Conservation (phyloP, 2,113 vertebrate species). For the Oceanites oceanicus region DNA sequence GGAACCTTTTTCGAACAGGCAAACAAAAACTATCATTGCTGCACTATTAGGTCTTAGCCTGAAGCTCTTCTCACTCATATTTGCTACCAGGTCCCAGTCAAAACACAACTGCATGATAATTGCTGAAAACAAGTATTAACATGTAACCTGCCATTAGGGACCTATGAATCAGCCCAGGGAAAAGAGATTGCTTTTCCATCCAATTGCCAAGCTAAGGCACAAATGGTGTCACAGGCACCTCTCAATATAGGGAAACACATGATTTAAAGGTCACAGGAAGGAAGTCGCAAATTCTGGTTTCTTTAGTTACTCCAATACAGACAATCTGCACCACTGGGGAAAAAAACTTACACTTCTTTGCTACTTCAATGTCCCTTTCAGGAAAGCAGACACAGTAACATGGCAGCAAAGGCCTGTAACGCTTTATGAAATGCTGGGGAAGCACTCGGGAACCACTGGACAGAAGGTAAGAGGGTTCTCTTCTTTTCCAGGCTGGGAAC, state of each 20-base stretch:
- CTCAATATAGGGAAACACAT: not conserved
- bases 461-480: not conserved
- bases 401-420: not conserved
- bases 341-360: not conserved
- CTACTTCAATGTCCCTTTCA: not conserved
- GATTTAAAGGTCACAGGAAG: not conserved
- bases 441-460: rapidly evolving
- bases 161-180: not conserved
- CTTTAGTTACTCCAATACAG: not conserved
- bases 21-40: not conserved
- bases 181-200: not conserved
- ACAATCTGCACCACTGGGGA: not conserved
- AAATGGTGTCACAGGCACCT: not conserved
- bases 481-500: not conserved
- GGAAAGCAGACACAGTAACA: not conserved
- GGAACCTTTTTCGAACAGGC: not conserved
- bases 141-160: not conserved
- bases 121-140: conserved; percentile 15
- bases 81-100: not conserved
- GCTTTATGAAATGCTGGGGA: not conserved
- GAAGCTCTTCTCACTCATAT: not conserved
- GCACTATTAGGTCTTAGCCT: not conserved
- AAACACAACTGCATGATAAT: not conserved
- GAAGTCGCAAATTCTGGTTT: not conserved
- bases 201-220: not conserved